A percentile compares a stretch with the other conserved stretches of the same genome.
phyloP scores from a whole-genome alignment of 2,113 vertebrate species.

The Bolborhynchus lineola region DNA sequence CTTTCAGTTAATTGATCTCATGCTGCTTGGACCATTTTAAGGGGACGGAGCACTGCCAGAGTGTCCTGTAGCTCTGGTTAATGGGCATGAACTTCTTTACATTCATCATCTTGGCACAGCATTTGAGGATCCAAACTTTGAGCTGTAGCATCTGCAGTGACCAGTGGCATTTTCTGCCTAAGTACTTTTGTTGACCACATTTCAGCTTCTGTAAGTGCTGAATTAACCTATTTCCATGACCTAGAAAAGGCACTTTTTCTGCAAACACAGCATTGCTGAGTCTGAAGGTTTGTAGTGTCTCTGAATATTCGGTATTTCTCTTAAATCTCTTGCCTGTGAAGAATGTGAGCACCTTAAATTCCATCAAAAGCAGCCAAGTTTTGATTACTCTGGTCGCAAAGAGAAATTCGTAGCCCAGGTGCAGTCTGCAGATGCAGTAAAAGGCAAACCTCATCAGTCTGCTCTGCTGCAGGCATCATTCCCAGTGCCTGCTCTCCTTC shows the following conservation, averaged over 20 bases:
- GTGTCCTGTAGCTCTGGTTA: neutral
- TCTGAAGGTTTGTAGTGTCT: neutral
- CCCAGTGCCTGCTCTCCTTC: accelerated
- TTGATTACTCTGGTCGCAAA: neutral
- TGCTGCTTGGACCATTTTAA: neutral
- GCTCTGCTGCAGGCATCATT: neutral
- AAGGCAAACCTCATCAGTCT: neutral
- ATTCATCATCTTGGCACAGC: neutral
- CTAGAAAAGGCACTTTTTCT: neutral
- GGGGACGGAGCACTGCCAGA: neutral
- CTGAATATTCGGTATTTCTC: neutral
- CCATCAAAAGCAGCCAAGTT: neutral
- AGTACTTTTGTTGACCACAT: neutral
- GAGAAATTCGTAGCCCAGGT: accelerated
- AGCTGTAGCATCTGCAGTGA: neutral
- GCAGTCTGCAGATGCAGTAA: neutral
- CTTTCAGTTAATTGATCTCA: neutral
- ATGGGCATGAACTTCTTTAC: neutral
- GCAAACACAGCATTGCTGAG: neutral
- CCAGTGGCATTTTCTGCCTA: neutral
- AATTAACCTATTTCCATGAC: neutral
- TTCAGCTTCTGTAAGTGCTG: neutral
- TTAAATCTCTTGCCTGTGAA: neutral
- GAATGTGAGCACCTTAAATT: neutral
- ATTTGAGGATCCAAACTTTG: neutral